Evolutionary conservation across 2,888 invertebrate genomes (phyloP), one percentile per base, ranked within the genome.

Genomic region (Aleiodes alternator): DNA sequence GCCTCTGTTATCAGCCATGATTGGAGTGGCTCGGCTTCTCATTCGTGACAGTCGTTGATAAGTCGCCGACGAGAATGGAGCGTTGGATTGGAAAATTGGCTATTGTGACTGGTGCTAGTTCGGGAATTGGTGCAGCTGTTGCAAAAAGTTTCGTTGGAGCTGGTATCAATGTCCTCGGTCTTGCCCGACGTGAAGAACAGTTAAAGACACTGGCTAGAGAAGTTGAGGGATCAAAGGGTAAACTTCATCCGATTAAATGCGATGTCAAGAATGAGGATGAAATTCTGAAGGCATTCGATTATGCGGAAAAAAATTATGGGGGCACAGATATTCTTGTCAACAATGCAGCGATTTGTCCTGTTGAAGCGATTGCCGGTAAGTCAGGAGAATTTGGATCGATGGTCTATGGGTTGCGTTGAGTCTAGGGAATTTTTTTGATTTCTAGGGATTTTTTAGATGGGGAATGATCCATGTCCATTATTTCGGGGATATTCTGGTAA

Each of bases 91-190:
- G 92, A 77, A 91, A 92, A 81, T 91, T 92, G 0, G 93, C 93
- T 0, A 90, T 94, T 14, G 93, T 94, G 69, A 93, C 93, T 0
- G 94, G 94, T 2, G 93, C 93, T 8, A 93, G 93, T 85, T 90
- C 91, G 0, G 94, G 93, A 4, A 93, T 94, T 72, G 94, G 92
- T n/a, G 90, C 90, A 1, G 91, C 90, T 4, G 89, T 91, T 59
- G 87, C 88, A 4, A 82, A 86, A 77, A 88, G 90, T 73, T 85
- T 92, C 48, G 88, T 90, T 0, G 86, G 89, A 59, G 86, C 89
- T 6, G 93, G 92, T 0, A 79, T 93, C 74, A 89, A 90, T 70
- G 93, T 93, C 0, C 90, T 92, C 0, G 92, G 91, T 0, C 87
- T 92, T 80, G 92, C 92, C 0, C 87, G 92, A 71, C 90, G 91